Evolutionary conservation across 2,797 vertebrate genomes (phyloP).

Genomic region (Hemibagrus guttatus): DNA sequence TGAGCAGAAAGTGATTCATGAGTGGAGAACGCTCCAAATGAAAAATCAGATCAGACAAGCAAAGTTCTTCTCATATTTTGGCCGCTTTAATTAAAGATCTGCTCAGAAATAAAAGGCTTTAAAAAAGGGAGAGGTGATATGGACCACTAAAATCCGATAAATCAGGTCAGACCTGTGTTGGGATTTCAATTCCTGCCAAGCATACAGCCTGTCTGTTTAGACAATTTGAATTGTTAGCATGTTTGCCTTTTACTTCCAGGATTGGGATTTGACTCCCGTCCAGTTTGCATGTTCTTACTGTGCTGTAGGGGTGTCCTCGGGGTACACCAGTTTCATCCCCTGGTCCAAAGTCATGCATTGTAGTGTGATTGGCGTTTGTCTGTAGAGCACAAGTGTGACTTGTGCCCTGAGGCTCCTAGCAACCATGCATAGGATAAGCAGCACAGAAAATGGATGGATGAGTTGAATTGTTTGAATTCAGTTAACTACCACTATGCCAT

Average conservation of each 20-base stretch:
- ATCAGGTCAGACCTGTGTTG: neutral
- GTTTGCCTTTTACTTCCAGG: no score
- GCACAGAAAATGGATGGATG: no score
- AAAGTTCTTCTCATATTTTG: neutral
- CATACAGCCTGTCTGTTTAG: neutral
- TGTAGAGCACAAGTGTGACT: no score
- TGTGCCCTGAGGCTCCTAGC: no score
- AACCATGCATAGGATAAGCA: no score
- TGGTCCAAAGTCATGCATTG: no score
- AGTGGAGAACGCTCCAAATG: neutral
- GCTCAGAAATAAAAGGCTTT: neutral
- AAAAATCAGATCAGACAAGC: neutral
- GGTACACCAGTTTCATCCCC: no score
- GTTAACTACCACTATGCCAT: neutral
- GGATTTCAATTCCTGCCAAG: neutral
- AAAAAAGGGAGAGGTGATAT: neutral
- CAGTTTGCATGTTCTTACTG: no score
- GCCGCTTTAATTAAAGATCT: neutral
- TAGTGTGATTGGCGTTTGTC: no score
- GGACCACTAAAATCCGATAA: neutral
- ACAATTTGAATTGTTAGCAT: neutral
- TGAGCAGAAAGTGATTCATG: neutral
- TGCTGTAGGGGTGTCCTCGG: no score
- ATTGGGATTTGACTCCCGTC: no score
- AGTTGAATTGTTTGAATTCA: neutral